A percentile compares a stretch with the other conserved stretches of the same genome.
These are phyloP conservation scores for Pedicia rivosa DNA, from an alignment of 2,888 invertebrate species.

Conservation along the genomic window DNA sequence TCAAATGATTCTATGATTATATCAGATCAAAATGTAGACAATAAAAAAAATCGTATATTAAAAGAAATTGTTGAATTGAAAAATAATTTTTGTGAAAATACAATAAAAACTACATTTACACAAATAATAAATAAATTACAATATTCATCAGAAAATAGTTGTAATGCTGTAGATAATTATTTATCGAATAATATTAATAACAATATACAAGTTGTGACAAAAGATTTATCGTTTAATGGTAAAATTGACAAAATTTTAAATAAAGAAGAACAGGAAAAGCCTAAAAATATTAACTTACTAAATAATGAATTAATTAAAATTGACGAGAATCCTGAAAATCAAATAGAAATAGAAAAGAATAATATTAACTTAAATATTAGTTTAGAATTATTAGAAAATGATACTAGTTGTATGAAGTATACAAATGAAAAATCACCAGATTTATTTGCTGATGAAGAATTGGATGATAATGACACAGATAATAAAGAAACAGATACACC, in stretches of 20 bases:
- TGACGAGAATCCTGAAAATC: constrained; percentile 3
- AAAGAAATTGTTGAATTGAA: too few relatives aligned
- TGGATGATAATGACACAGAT: constrained; percentile 21
- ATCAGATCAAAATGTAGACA: too few relatives aligned
- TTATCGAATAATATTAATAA: constrained; percentile 12
- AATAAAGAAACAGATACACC: constrained; percentile 4
- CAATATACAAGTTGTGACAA: not conserved
- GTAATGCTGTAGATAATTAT: constrained; percentile 26
- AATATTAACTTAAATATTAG: not conserved
- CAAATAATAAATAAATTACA: not conserved
- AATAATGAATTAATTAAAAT: constrained; percentile 8
- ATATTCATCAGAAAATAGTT: constrained; percentile 24
- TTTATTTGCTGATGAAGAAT: constrained; percentile 46
- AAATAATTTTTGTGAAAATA: not conserved
- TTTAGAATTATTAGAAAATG: constrained; percentile 1
- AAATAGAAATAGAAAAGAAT: not conserved
- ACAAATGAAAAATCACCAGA: constrained; percentile 39
- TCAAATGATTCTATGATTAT: too few relatives aligned
- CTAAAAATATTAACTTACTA: too few relatives aligned
- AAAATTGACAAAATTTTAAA: constrained; percentile 20
- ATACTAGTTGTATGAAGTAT: not conserved
- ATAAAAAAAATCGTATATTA: too few relatives aligned
- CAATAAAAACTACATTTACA: not conserved
- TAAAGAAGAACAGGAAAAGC: too few relatives aligned
- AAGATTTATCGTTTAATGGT: constrained; percentile 24